Percentiles rank a stretch among this genome's conserved stretches.
Conservation (phyloP, 2,113 vertebrate species). For the Cettia cetti region DNA sequence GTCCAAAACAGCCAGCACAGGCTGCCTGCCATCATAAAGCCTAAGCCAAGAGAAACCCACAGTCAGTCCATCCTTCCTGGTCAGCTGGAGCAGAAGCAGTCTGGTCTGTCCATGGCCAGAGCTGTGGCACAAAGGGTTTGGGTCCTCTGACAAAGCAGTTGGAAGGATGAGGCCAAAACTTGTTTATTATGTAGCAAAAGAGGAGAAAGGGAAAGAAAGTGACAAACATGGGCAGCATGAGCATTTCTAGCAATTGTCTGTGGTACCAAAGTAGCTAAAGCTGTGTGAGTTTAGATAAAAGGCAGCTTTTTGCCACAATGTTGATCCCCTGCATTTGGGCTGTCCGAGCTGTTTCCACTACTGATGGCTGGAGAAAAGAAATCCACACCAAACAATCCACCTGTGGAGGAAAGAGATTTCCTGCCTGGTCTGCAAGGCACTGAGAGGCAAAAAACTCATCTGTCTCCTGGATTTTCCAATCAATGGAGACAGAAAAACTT, state of each 20-base stretch:
- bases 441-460: neutral
- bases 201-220: neutral
- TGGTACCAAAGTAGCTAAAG: neutral
- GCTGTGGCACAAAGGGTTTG: neutral
- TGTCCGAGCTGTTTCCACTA: neutral
- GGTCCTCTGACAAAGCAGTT: neutral
- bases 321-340: neutral
- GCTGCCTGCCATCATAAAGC: conserved; percentile 73
- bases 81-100: neutral
- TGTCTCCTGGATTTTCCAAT: neutral
- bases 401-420: neutral
- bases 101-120: neutral
- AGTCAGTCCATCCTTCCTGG: neutral
- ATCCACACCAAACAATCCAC: neutral
- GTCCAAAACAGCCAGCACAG: conserved; percentile 69
- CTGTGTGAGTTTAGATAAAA: neutral
- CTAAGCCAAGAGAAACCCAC: conserved; percentile 52
- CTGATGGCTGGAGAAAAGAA: neutral
- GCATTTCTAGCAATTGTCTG: neutral
- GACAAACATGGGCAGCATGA: neutral
- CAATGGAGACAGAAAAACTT: neutral
- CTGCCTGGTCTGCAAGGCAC: neutral
- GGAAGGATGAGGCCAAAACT: neutral
- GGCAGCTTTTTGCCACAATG: neutral
- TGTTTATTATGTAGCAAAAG: neutral